Base-by-base conservation (phyloP, 2,113 vertebrate species). In the Megaptera novaeangliae region DNA sequence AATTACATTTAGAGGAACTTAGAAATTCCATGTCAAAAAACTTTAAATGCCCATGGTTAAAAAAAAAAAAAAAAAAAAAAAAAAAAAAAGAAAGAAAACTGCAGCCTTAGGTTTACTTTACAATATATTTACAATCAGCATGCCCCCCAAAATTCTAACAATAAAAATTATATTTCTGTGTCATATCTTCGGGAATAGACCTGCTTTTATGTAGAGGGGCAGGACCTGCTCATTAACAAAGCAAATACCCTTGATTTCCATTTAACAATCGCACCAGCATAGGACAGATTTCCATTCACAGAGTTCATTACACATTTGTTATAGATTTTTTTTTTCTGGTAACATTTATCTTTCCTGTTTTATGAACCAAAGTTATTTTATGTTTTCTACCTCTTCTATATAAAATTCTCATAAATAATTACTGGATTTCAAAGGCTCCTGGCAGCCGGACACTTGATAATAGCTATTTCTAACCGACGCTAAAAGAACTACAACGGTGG, bases 321-420 rank as follows among this genome's bases (percentile, higher is more conserved):
- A 85, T 34, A 75, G 61, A 91, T 69, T 88, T 95, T 91, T 63
- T 72, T 94, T 71, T 46, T 20, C 61, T 88, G 66, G 71, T 46
- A 92, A 96, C 36, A 80, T 95, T 95, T 96, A 80, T 95, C 88
- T 95, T 98, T 95, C 91, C 36, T 90, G 72, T 82, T 95, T 97
- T 85, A 97, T 71, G 69, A 97, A 93, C 36, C 81, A 91, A 96
- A 85, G 31, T 18, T 83, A 44, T 88, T 96, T 91, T 89, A 72
- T 36, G 69, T 91, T 96, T 96, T 93, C 31, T 75, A 68, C 27
- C 64, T 93, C 27, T 78, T 94, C 61, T 49, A 55, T 85, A 66
- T 34, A 84, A 95, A 77, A 95, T 87, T 91, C 74, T 91, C 72
- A 90, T 46, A 92, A 95, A 78, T 83, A 88, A 83, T 94, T 75